Percentiles rank a stretch among this genome's conserved stretches.
Evolutionary conservation across 2,797 vertebrate genomes (phyloP).

Genomic region (Gallinago stenura): DNA sequence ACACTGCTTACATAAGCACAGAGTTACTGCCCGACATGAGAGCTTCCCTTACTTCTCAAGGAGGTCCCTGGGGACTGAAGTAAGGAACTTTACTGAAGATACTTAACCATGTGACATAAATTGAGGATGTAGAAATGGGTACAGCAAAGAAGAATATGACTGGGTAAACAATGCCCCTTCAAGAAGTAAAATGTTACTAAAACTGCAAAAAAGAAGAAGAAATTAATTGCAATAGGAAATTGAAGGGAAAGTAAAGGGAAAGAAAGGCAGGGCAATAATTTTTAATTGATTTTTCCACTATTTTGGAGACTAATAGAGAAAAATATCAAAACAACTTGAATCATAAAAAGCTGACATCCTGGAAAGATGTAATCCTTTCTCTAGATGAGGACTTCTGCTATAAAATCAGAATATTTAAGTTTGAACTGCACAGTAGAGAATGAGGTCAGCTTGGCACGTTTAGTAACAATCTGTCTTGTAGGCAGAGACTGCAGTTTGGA

Average conservation of each 20-base stretch:
- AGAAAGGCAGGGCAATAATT: not conserved
- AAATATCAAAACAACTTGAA: not conserved
- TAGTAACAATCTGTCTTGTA: constrained; percentile 17
- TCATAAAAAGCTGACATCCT: not conserved
- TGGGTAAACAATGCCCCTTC: not conserved
- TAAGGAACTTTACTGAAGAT: not conserved
- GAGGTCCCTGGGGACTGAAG: not conserved
- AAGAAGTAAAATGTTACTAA: not conserved
- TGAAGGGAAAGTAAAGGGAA: not conserved
- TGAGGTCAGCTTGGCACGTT: constrained; percentile 28
- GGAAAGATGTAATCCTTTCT: not conserved
- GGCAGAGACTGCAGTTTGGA: constrained; percentile 7
- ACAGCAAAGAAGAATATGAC: not conserved
- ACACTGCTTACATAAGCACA: not conserved
- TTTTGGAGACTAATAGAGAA: not conserved
- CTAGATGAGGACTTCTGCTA: not conserved
- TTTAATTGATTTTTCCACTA: not conserved
- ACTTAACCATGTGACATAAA: not conserved
- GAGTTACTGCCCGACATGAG: not conserved
- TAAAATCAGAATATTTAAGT: not conserved
- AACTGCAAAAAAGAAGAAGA: not conserved
- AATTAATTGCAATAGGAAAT: not conserved
- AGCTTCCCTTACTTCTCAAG: not conserved
- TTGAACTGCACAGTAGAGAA: not conserved
- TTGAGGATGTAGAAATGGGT: not conserved